A percentile compares a stretch with the other conserved stretches of the same genome.
Conservation (phyloP, 2,888 invertebrate species). For the Lamproptera curius region DNA sequence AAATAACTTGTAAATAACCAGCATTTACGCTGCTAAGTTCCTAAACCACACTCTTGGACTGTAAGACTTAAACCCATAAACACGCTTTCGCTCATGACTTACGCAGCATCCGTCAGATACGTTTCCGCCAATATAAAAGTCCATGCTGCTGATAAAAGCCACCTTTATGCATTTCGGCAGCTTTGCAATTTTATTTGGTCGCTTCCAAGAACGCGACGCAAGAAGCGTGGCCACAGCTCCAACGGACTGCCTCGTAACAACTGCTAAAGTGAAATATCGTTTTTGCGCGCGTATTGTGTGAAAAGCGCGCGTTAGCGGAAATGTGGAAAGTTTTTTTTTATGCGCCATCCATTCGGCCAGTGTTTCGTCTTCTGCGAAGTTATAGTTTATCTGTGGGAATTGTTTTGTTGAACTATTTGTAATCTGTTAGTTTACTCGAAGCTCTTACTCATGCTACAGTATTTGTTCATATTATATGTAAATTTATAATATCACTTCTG, state of each 20-base stretch:
- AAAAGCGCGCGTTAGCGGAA: conserved; percentile 9
- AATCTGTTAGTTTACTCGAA: too few relatives aligned
- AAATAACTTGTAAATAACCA: too few relatives aligned
- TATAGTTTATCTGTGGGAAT: too few relatives aligned
- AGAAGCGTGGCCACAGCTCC: conserved; percentile 36
- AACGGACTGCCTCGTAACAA: conserved; percentile 31
- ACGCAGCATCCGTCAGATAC: conserved; percentile 35
- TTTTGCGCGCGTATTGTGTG: conserved; percentile 17
- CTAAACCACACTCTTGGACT: too few relatives aligned
- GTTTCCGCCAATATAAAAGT: conserved; percentile 53
- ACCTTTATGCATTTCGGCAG: conserved; percentile 71
- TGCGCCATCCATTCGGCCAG: not conserved
- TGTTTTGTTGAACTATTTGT: too few relatives aligned
- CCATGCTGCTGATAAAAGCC: conserved; percentile 46
- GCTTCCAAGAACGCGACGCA: conserved; percentile 47
- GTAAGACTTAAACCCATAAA: not conserved
- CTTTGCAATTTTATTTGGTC: conserved; percentile 53
- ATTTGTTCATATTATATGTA: too few relatives aligned
- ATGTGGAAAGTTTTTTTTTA: conserved; percentile 11
- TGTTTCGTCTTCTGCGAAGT: too few relatives aligned
- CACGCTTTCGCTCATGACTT: conserved; percentile 25
- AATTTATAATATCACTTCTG: too few relatives aligned
- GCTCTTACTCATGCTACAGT: too few relatives aligned
- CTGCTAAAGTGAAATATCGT: conserved; percentile 23
- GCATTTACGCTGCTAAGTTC: too few relatives aligned